phyloP scores from a whole-genome alignment of 2,113 vertebrate genomes.

The Pipa parva region DNA sequence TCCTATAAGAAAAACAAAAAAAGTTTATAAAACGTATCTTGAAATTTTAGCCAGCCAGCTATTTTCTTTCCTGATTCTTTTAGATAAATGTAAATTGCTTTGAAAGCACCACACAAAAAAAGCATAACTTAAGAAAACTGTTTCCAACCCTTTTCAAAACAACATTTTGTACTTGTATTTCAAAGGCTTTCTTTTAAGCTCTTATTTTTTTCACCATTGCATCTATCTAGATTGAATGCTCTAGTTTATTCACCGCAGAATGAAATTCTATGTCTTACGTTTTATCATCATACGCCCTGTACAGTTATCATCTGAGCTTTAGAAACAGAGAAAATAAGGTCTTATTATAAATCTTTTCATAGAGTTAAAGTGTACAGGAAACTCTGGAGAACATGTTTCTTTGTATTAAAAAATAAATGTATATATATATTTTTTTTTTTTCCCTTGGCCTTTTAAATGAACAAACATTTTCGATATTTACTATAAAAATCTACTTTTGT shows the following conservation, averaged over 20 bases:
- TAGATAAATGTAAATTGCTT: conserved; percentile 21
- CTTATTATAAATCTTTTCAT: conserved; percentile 40
- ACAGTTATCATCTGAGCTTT: conserved; percentile 36
- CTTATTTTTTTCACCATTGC: background rate
- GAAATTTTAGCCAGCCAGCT: conserved; percentile 4
- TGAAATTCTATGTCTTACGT: conserved; percentile 27
- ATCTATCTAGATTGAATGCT: conserved; percentile 23
- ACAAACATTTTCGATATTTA: conserved; percentile 6
- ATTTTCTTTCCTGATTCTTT: background rate
- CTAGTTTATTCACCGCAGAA: conserved; percentile 26
- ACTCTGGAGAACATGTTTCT: conserved; percentile 13
- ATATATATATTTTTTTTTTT: too few species aligned
- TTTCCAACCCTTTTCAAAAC: conserved; percentile 28
- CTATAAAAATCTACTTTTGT: conserved; percentile 2
- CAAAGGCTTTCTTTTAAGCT: conserved; percentile 27
- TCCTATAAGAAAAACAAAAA: too few species aligned
- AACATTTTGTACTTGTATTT: conserved; percentile 35
- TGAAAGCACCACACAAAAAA: conserved; percentile 11
- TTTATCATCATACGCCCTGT: conserved; percentile 17
- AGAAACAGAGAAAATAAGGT: conserved; percentile 35
- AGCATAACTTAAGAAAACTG: conserved; percentile 6
- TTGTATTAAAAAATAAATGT: background rate
- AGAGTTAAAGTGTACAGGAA: conserved; percentile 27
- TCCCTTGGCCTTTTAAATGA: too few species aligned
- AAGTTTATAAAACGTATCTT: too few species aligned